Evolutionary conservation across 2,797 vertebrate species (phyloP).

Genomic region (Bufotes viridis): DNA sequence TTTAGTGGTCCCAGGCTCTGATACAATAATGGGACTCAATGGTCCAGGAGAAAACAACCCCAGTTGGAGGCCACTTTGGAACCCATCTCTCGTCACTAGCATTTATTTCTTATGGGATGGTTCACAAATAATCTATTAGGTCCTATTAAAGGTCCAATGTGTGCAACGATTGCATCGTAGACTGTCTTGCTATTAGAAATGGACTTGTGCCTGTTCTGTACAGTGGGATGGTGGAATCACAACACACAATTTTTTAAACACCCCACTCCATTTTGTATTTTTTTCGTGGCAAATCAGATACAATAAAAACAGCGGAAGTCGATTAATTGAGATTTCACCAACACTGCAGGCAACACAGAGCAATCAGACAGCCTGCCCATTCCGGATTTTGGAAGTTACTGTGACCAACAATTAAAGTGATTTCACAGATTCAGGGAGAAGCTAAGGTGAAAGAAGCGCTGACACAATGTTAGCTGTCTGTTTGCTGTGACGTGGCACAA

Average conservation of each 20-base stretch:
- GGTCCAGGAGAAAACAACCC: not conserved
- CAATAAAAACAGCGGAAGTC: not conserved
- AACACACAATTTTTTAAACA: no score
- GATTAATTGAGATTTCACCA: not conserved
- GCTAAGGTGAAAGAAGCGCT: not conserved
- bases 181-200: no score
- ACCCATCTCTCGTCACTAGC: not conserved
- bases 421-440: not conserved
- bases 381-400: not conserved
- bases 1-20: no score
- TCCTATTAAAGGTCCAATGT: no score
- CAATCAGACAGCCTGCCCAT: slow-evolving; percentile 8
- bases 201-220: no score
- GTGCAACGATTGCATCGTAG: no score
- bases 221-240: no score
- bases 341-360: slow-evolving; percentile 14
- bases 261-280: no score
- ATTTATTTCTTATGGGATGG: no score
- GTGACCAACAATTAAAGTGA: not conserved
- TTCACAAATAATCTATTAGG: no score
- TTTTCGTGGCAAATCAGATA: not conserved
- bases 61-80: no score
- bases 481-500: slow-evolving; percentile 62
- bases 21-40: not conserved
- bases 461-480: slow-evolving; percentile 61